Base-by-base conservation (phyloP, 2,113 vertebrate genomes). In the Dipodomys ordii region DNA sequence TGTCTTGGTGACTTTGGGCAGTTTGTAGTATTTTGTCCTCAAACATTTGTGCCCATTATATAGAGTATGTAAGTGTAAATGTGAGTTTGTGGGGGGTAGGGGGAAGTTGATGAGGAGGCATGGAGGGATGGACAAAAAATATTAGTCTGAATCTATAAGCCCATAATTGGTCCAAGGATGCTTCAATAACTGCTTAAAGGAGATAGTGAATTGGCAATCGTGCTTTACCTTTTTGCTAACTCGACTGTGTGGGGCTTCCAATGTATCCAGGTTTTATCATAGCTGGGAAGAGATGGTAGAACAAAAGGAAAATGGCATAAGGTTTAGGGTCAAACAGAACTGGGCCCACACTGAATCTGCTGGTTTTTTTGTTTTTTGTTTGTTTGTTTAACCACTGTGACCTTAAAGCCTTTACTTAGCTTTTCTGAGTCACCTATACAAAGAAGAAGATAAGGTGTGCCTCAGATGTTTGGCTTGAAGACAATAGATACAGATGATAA, bases 1-100 rank as follows among this genome's bases (percentile, higher is more conserved):
- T 68, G 93, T 87, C 73, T 92, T 53, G 46, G 49, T 73, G 83
- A 85, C 35, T 67, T 13, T 22, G 69, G 85, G 71, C 49, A 72
- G 25, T 84, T 83, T 28, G 32, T 35, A 53, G 23, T 84, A 32
- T 85, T 92, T 84, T 28, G 4, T 39, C 39, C 49, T 82, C 81
- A 87, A 87, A 94, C 83, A 94, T 82, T 27, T 84, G 28, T 2
- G 39, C 3, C 18, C 18, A 46, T 84, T 44, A 53, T 35, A 13
- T 16, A 2, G 19, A 7, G 27, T 57, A 18, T 77, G 25, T 64
- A 46, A 69, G 28, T 79, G 12, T 23, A 64, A 64, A 68, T 62
- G 32, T 28, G 8, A 65, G 5, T 39, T 39, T 39, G 39, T 64
- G 49, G 79, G 39, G 81, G 49, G 60, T 64, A 87, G 49, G 84